Evolutionary conservation across 2,797 vertebrate genomes (phyloP).

Genomic region (Apogon hyalosoma): DNA sequence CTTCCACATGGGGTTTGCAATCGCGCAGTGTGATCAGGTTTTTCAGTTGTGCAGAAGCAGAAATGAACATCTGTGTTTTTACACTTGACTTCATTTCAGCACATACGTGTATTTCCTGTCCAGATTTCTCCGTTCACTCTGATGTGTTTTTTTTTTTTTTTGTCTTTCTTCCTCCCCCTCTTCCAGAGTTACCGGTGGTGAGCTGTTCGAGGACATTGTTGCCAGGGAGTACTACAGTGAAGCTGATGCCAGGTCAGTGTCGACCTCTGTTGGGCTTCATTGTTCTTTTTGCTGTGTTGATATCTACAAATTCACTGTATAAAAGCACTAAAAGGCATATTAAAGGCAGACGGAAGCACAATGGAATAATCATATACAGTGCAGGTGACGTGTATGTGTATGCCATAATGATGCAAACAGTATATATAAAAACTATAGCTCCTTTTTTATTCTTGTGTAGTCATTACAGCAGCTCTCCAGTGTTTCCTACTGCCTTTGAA

Average conservation of each 20-base stretch:
- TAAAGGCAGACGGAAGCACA: constrained; percentile 5
- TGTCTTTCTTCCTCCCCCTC: not conserved
- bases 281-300: not conserved
- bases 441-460: not conserved
- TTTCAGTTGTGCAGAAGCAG: not conserved
- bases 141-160: not conserved
- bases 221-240: constrained; percentile 98
- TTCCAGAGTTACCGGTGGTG: constrained; percentile 95
- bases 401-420: not conserved
- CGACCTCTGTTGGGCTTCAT: not conserved
- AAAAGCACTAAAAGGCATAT: constrained; percentile 30
- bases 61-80: constrained; percentile 16
- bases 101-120: not conserved
- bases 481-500: constrained; percentile 17
- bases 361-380: not conserved
- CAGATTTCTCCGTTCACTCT: not conserved
- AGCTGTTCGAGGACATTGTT: constrained; percentile 98
- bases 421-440: not conserved
- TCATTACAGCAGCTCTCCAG: not conserved
- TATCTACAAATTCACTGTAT: constrained; percentile 1
- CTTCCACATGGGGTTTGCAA: not conserved
- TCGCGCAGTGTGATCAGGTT: not conserved
- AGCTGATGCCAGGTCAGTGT: constrained; percentile 96
- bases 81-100: not conserved
- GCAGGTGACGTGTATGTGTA: not conserved